Percentiles rank a stretch among this genome's conserved stretches.
phyloP scores from a whole-genome alignment of 2,888 invertebrate species.

The Podotricha telesiphe region DNA sequence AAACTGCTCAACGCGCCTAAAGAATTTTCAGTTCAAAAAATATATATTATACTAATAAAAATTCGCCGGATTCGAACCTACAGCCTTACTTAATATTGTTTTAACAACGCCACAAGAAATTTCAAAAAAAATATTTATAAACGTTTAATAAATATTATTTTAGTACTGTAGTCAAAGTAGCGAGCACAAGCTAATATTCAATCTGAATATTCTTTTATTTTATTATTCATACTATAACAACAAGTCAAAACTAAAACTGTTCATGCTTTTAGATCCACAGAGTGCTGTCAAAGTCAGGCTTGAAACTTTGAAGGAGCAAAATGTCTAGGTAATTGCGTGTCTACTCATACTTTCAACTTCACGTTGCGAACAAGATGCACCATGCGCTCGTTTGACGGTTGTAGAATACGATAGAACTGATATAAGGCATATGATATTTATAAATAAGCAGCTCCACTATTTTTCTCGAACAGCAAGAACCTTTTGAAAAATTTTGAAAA shows the following conservation, averaged over 20 bases:
- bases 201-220: neutral
- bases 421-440: neutral
- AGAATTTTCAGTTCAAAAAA: no score
- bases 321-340: conserved; percentile 24
- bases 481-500: no score
- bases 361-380: conserved; percentile 3
- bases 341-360: conserved; percentile 20
- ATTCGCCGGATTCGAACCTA: no score
- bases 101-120: no score
- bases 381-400: neutral
- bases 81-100: no score
- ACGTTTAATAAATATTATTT: no score
- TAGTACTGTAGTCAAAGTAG: neutral
- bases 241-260: conserved; percentile 11
- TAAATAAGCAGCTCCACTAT: neutral
- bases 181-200: neutral
- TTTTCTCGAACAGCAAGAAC: no score
- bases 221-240: conserved; percentile 4
- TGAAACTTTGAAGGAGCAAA: conserved; percentile 15
- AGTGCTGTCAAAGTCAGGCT: conserved; percentile 24
- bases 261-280: neutral
- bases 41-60: no score
- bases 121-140: no score
- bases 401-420: neutral
- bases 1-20: no score